Conservation (phyloP, 2,113 vertebrate genomes). For the Microcebus griseorufus region DNA sequence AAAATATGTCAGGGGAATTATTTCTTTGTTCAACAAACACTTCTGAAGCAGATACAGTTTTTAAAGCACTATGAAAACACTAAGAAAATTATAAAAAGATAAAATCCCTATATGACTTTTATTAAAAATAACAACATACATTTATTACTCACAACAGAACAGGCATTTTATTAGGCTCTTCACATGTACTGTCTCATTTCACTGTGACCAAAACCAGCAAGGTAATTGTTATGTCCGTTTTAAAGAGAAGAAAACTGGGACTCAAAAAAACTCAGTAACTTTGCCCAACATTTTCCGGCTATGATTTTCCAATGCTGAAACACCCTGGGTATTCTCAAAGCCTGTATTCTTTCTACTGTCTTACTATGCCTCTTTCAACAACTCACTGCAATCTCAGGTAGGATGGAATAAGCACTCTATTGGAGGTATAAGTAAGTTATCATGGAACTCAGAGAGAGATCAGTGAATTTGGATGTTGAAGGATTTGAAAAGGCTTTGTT, state of each 20-base stretch:
- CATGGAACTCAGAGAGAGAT: background rate
- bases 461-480: background rate
- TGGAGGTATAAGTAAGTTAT: background rate
- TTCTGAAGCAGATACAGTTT: background rate
- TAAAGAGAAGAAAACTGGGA: background rate
- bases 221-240: background rate
- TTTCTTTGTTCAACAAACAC: conserved; percentile 20
- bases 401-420: background rate
- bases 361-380: background rate
- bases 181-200: background rate
- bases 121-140: background rate
- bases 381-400: background rate
- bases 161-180: background rate
- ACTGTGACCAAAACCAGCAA: background rate
- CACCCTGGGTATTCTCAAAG: background rate
- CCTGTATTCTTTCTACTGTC: background rate
- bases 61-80: background rate
- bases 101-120: background rate
- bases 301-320: background rate
- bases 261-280: background rate
- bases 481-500: background rate
- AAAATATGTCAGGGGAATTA: background rate
- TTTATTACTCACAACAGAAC: background rate
- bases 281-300: background rate
- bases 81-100: background rate